phyloP scores from a whole-genome alignment of 2,113 vertebrate genomes.

The Spea bombifrons region DNA sequence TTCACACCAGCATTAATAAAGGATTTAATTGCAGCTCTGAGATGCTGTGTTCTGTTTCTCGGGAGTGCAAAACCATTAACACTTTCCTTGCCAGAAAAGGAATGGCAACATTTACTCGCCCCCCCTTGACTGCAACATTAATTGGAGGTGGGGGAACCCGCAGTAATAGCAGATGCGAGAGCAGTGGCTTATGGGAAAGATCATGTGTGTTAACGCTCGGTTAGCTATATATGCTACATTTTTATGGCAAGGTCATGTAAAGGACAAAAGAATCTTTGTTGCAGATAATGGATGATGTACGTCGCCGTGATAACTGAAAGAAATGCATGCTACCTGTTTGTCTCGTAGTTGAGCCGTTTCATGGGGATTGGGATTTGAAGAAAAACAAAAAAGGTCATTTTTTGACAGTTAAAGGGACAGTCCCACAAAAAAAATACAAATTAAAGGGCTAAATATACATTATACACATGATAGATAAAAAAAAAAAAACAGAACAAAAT shows the following conservation, averaged over 20 bases:
- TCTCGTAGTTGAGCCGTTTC: too few relatives aligned
- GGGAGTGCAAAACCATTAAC: conserved; percentile 13
- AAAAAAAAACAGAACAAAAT: too few relatives aligned
- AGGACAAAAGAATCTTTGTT: not conserved
- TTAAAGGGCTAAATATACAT: too few relatives aligned
- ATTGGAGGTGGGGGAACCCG: not conserved
- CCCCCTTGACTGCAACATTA: not conserved
- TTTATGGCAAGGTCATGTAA: conserved; percentile 12
- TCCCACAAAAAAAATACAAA: too few relatives aligned
- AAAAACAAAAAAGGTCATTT: too few relatives aligned
- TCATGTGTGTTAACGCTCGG: not conserved
- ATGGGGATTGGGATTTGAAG: too few relatives aligned
- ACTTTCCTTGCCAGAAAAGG: not conserved
- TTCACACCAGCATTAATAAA: conserved; percentile 35
- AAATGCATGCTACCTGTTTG: too few relatives aligned
- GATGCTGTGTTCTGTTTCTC: conserved; percentile 49
- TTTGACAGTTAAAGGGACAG: too few relatives aligned
- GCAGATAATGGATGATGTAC: too few relatives aligned
- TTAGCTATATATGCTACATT: not conserved
- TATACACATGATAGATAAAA: too few relatives aligned
- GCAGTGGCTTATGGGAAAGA: conserved; percentile 20
- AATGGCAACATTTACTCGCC: not conserved
- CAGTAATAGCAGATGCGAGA: not conserved
- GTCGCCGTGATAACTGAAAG: too few relatives aligned
- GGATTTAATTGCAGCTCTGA: conserved; percentile 63